Base-by-base conservation (phyloP, 2,113 vertebrate species). In the Periophthalmus modestus region DNA sequence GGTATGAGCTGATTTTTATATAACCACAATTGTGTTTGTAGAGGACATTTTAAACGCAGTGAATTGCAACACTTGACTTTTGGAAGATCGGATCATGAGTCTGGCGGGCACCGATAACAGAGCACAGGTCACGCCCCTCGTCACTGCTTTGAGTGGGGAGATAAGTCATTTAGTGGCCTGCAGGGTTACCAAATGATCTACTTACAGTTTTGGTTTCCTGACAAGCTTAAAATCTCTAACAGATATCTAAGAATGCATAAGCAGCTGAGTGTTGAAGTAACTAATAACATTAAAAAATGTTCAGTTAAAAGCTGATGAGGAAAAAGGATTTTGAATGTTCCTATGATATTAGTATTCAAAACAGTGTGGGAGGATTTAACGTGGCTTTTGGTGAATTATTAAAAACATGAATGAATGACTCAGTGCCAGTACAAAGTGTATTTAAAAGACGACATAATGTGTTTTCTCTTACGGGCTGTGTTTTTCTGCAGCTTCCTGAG, bases 401-500 rank as follows among this genome's bases (percentile, higher is more conserved):
- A 12, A n/a, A 65, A 16, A 10, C 19, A 18, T 59, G 43, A 70
- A 59, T 24, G 15, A 39, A n/a, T 67, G 54, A 73, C 16, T 48
- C 16, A 73, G 39, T 43, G 39, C 9, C 23, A 76, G 73, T 39
- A 39, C 11, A 61, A 23, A 66, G 7, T 13, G 50, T 69, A 66
- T 74, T 61, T 65, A 21, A 47, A 54, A 33, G 59, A 48, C n/a
- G 39, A 33, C 70, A 62, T 1, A 28, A 59, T 15, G 74, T 55
- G 75, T 6, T 19, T 0, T 46, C 43, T 79, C 90, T 94, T 94
- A 98, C 98, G 88, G 85, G 93, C 88, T 50, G 81, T 88, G 81
- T 94, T 93, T 66, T 86, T 94, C 84, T 94, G 95, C 57, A 95
- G 82, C 79, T 95, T 95, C 74, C 84, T 94, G 71, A 98, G 88